Evolutionary conservation across 2,888 invertebrate genomes (phyloP).

Genomic region (Caenorhabditis angaria): DNA sequence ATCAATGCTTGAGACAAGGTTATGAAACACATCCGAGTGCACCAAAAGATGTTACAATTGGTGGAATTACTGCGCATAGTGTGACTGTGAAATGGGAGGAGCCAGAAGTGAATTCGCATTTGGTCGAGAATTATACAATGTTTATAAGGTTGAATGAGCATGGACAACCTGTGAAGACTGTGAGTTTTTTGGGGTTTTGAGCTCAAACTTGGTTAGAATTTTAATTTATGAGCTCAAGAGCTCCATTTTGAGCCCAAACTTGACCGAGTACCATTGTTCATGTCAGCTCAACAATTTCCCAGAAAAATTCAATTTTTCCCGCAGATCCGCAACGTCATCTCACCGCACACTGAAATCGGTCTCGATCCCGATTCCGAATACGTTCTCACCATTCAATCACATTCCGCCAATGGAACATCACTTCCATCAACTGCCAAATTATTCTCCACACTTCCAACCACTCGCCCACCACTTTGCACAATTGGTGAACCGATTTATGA

Average conservation of each 20-base stretch:
- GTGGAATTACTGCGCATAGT: slow-evolving; percentile 38
- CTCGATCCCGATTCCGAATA: slow-evolving; percentile 56
- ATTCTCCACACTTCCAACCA: slow-evolving; percentile 46
- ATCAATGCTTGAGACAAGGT: slow-evolving; percentile 61
- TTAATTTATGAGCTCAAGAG: no score
- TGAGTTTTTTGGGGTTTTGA: background rate
- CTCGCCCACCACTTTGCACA: slow-evolving; percentile 38
- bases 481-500: slow-evolving; percentile 51
- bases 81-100: slow-evolving; percentile 51
- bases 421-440: slow-evolving; percentile 58
- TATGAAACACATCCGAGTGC: slow-evolving; percentile 62
- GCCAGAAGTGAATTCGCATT: slow-evolving; percentile 50
- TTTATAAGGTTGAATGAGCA: slow-evolving; percentile 56
- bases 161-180: slow-evolving; percentile 42
- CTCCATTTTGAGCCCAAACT: no score
- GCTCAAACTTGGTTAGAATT: no score
- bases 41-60: slow-evolving; percentile 57
- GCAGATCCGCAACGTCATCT: slow-evolving; percentile 30
- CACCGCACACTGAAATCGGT: slow-evolving; percentile 51
- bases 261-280: no score
- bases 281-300: background rate
- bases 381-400: slow-evolving; percentile 48
- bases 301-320: background rate
- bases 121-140: slow-evolving; percentile 57
- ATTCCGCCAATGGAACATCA: slow-evolving; percentile 46